phyloP scores from a whole-genome alignment of 2,113 vertebrate species.

The Progne subis region DNA sequence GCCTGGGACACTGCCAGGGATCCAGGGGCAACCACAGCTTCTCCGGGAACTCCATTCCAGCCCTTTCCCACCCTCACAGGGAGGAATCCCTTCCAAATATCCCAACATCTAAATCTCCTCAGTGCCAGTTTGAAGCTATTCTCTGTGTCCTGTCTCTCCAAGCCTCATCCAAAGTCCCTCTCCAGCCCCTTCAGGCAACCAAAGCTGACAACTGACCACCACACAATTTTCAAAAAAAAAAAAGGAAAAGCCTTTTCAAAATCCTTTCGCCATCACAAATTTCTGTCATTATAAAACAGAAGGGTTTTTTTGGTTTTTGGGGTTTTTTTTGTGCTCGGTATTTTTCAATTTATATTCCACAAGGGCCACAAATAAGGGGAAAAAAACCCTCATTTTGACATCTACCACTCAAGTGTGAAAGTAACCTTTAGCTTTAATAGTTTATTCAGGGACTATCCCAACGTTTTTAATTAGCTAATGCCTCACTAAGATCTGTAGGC shows the following conservation, averaged over 20 bases:
- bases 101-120: not conserved
- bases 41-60: not conserved
- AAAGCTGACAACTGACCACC: not conserved
- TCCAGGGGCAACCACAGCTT: not conserved
- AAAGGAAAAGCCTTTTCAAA: not conserved
- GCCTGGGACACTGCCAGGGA: not conserved
- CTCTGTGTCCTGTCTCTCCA: not conserved
- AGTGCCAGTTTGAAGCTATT: not conserved
- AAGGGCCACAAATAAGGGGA: not conserved
- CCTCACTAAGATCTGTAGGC: slow-evolving; percentile 52
- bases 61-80: accelerated
- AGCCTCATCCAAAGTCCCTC: accelerated
- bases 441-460: slow-evolving; percentile 63
- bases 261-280: not conserved
- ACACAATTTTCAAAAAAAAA: no score
- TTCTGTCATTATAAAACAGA: not conserved
- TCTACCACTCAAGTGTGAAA: slow-evolving; percentile 71
- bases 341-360: not conserved
- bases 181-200: not conserved
- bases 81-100: not conserved
- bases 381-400: slow-evolving; percentile 37
- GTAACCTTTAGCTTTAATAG: slow-evolving; percentile 71
- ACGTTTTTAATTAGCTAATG: slow-evolving; percentile 73
- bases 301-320: not conserved
- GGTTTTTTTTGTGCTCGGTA: not conserved